Conservation (phyloP, 2,113 vertebrate genomes). For the Acanthochromis polyacanthus region DNA sequence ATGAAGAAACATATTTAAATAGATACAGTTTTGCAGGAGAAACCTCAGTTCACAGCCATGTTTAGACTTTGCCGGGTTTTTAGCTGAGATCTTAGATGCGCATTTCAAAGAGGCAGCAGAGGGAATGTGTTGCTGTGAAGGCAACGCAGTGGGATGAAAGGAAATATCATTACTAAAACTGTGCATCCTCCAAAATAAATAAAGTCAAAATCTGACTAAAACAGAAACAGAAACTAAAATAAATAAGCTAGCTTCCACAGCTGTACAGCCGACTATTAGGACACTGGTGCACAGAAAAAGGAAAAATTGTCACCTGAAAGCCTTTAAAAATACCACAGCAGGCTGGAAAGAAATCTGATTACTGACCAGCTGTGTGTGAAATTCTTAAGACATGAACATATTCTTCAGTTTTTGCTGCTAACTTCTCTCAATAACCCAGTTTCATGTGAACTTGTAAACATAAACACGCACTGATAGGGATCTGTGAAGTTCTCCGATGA, state of each 20-base stretch:
- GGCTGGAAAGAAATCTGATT: conserved; percentile 34
- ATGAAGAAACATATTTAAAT: neutral
- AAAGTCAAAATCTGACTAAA: conserved; percentile 22
- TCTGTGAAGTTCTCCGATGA: conserved; percentile 1
- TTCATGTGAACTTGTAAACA: conserved; percentile 6
- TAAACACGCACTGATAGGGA: neutral
- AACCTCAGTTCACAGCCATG: neutral
- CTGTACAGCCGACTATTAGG: conserved; percentile 3
- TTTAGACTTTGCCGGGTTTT: conserved; percentile 4
- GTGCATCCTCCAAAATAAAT: conserved; percentile 26
- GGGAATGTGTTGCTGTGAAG: conserved; percentile 3
- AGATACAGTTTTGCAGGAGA: neutral
- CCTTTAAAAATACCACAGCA: conserved; percentile 17
- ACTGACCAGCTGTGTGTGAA: conserved; percentile 38
- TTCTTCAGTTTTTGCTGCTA: conserved; percentile 34
- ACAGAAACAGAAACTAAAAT: conserved; percentile 18
- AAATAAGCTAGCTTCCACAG: conserved; percentile 16
- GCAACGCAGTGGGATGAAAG: conserved; percentile 5
- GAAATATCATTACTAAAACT: conserved; percentile 13
- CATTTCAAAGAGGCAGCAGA: neutral
- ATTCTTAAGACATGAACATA: conserved; percentile 31
- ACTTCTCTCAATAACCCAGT: conserved; percentile 19
- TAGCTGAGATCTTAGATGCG: neutral
- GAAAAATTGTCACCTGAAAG: conserved; percentile 2
- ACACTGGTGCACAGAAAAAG: neutral